Conservation (phyloP, 2,888 invertebrate species). For the Eristalis arbustorum region DNA sequence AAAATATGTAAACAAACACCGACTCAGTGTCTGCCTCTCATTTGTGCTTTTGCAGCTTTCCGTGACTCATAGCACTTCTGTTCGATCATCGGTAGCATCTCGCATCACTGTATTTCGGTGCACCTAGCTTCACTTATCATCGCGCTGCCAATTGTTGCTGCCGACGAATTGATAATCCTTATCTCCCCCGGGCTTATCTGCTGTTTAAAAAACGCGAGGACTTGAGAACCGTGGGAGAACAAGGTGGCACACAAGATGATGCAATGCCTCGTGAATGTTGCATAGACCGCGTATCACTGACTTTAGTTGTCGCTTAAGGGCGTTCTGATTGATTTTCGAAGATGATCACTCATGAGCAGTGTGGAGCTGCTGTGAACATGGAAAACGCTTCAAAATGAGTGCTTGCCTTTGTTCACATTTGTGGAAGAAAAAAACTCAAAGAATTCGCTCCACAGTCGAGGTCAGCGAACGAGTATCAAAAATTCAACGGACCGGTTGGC, state of each 20-base stretch:
- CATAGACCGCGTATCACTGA: neutral
- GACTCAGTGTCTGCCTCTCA: neutral
- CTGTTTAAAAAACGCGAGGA: neutral
- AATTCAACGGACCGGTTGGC: neutral
- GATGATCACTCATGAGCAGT: neutral
- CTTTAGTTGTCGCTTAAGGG: neutral
- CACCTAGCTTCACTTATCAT: neutral
- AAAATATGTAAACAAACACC: too few species aligned
- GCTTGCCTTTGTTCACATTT: neutral
- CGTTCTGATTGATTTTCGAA: neutral
- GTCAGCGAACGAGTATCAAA: too few species aligned
- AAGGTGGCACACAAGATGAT: neutral
- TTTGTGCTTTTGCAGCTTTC: neutral
- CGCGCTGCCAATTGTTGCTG: neutral
- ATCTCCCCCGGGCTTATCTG: neutral
- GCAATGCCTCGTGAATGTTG: neutral
- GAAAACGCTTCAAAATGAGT: neutral
- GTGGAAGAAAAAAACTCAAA: too few species aligned
- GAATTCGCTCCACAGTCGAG: too few species aligned
- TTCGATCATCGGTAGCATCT: neutral
- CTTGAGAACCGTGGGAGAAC: neutral
- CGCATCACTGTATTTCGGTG: neutral
- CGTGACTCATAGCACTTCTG: neutral
- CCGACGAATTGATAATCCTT: neutral
- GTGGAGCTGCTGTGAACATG: too few species aligned